These are phyloP conservation scores for Calephelis nemesis DNA, from an alignment of 1,140 invertebrate genomes.

Conservation along the genomic window DNA sequence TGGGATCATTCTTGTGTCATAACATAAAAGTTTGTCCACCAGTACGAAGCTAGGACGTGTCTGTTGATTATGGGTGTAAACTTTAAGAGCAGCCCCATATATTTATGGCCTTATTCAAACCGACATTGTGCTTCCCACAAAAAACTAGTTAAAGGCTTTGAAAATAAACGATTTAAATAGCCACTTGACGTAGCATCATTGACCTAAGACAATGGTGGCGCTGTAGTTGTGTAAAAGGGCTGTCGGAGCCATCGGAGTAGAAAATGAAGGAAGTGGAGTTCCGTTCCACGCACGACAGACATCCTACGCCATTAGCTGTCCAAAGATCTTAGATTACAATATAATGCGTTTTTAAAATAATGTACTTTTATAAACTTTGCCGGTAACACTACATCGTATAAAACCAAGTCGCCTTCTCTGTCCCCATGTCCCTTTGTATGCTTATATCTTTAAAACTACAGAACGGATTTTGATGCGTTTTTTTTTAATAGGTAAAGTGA, in stretches of 20 bases:
- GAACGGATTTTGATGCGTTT: too few species aligned
- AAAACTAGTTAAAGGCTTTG: neutral
- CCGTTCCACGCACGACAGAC: conserved; percentile 43
- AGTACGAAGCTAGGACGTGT: too few species aligned
- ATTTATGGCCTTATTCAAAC: too few species aligned
- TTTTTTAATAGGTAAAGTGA: too few species aligned
- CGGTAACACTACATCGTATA: too few species aligned
- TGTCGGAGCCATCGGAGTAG: conserved; percentile 44
- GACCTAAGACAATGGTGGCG: conserved; percentile 41
- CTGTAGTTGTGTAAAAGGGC: conserved; percentile 37
- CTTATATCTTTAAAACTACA: too few species aligned
- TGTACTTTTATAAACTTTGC: neutral
- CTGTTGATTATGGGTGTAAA: too few species aligned
- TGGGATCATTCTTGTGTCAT: too few species aligned
- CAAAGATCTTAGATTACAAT: conserved; percentile 20
- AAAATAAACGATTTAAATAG: conserved; percentile 15
- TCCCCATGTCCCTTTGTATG: too few species aligned
- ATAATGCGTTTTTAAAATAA: neutral
- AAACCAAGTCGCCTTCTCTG: too few species aligned
- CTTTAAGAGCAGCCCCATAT: too few species aligned
- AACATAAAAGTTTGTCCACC: too few species aligned
- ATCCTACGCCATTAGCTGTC: conserved; percentile 23
- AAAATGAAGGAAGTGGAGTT: conserved; percentile 61
- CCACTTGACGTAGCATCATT: conserved; percentile 19
- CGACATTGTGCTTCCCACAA: neutral